Base-by-base conservation (phyloP, 2,888 invertebrate genomes). In the Phyto melanocephala region DNA sequence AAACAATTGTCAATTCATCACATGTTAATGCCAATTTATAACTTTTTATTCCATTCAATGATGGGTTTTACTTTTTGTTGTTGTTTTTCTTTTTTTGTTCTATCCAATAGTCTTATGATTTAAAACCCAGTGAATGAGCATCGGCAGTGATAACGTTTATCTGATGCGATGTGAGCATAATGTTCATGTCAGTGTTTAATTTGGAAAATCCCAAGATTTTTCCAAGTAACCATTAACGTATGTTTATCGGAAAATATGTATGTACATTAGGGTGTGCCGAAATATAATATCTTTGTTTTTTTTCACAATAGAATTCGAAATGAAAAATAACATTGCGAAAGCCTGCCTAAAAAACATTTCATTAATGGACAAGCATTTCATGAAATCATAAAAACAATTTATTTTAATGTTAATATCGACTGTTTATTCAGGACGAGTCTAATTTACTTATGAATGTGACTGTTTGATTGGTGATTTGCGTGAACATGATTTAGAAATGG, bases 171-270 rank as follows among this genome's bases (percentile, higher is more conserved):
- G 35, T 33, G 42, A 45, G 54, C 17, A 47, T 50, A 47, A 45
- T 58, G 75, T 20, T n/a, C 40, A 47, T 20, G 47, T 45, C 47
- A 37, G 5, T 37, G 47, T 75, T 54, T 45, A 33, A 22, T 62
- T 74, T 52, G 11, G 17, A 56, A 56, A 28, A 60, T 71, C 15
- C 20, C 13, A 37, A 40, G 42, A 63, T 52, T 17, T 50, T 50
- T 8, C n/a, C 22, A n/a, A 4, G 11, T 40, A 40, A 1, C 5
- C 4, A 40, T 10, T n/a, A n/a, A 24, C 2, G 28, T 56, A 17
- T 40, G 5, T 2, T 37, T 17, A 11, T 37, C n/a, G 8, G 17
- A 37, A 0, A 22, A 35, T 10, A 35, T 22, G 28, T 24, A 2
- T 28, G 62, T 2, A n/a, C 22, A 50, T 8, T 4, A 4, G 22